Base-by-base conservation (phyloP, 2,113 vertebrate species). In the Kobus ellipsiprymnus region DNA sequence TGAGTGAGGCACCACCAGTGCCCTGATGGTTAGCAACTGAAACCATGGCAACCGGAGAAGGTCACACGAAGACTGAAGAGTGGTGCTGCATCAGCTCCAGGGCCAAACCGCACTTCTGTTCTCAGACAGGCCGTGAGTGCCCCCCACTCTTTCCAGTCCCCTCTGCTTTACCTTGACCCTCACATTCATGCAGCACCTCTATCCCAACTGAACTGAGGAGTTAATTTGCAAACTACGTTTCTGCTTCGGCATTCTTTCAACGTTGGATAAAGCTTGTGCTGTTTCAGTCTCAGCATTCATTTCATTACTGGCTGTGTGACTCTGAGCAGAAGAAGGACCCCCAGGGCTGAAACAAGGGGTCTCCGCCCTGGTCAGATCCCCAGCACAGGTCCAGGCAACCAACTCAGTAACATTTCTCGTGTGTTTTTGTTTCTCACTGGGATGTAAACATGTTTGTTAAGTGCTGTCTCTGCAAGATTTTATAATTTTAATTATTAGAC, bases 1-100 rank as follows among this genome's bases (percentile, higher is more conserved):
- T 4, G 11, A 30, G 12, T 12, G 29, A 52, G 16, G 48, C 48
- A 2, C 44, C 74, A 9, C 48, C 78, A 21, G 19, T 6, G 15
- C 50, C 19, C 0, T 3, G 19, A 14, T 0, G 21, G 10, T 2
- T 36, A 19, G 50, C 30, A 14, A 2, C 4, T 14, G 33, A 64
- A 9, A 8, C 80, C 50, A 14, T 8, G 50, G 52, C 19, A 14
- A 15, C 33, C 11, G 3, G 30, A 23, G 40, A 40, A 40, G 40
- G 3, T 40, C 40, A 40, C 40, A 40, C 3, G 40, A 40, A 40
- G 30, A 7, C 10, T 7, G 50, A 25, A 25, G 21, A 25, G 30
- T 3, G 6, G 48, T 2, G 80, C 10, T 23, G 50, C 5, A 0
- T 4, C 17, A 82, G 80, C 6, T 5, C 6, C 30, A 23, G 48